Evolutionary conservation across 2,797 vertebrate genomes (phyloP).

Genomic region (Prunella strophiata): DNA sequence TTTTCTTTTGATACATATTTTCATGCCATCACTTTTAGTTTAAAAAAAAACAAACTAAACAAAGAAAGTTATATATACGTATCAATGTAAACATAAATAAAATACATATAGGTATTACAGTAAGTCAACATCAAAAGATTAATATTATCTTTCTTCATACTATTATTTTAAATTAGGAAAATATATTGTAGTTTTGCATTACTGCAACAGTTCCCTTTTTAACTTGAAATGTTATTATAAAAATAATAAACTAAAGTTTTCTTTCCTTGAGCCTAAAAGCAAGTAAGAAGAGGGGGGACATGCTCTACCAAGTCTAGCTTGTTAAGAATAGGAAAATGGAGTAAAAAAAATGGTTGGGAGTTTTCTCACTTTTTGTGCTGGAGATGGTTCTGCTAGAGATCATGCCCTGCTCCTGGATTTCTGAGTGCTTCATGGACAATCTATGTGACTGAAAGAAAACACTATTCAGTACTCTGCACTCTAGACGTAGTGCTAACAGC

Average conservation of each 20-base stretch:
- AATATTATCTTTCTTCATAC: neutral
- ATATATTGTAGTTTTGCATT: neutral
- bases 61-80: neutral
- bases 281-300: neutral
- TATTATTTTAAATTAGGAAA: neutral
- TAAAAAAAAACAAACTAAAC: neutral
- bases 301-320: neutral
- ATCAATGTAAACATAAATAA: neutral
- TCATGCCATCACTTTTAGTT: neutral
- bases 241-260: neutral
- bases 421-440: neutral
- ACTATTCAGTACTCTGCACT: neutral
- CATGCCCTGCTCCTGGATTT: neutral
- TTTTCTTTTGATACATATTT: neutral
- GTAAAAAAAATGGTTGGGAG: neutral
- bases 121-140: neutral
- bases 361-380: neutral
- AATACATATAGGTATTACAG: neutral
- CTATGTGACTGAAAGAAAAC: neutral
- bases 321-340: neutral
- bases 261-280: neutral
- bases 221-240: neutral
- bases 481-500: neutral
- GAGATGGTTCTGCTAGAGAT: neutral
- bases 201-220: neutral